Base-by-base conservation (phyloP, 2,888 invertebrate genomes). In the Melanargia galathea region DNA sequence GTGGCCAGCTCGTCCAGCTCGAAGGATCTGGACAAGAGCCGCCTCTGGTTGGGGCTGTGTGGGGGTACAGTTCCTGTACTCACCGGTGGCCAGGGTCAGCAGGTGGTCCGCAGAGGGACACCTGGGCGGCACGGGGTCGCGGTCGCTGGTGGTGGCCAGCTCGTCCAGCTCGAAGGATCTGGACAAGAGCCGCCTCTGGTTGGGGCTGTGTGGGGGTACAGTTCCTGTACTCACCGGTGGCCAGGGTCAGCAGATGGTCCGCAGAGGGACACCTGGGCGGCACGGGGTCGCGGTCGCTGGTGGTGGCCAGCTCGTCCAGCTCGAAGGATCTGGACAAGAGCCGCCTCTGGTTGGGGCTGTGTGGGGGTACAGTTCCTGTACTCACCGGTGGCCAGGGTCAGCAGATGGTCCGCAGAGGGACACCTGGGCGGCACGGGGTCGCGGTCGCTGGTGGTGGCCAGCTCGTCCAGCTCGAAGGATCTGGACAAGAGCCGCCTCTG, bases 21-120 rank as follows among this genome's bases (percentile, higher is more conserved):
- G 67, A 90, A 90, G 4, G 89, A 90, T 13, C 89, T 78, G 4
- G 88, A 88, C 79, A 87, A 70, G 57, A 87, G 75, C 0, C 89
- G 71, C 4, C 87, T 65, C 60, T 83, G 83, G 0, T 71, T 73
- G 0, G 84, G 79, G 13, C 78, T 81, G 73, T 76, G 81, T 0
- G 78, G n/a, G 71, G 0, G 75, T 46, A 45, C 22, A 18, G 18
- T 20, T n/a, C 7, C 20, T 45, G 20, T 22, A 30, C 26, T 30
- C 45, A 35, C 89, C 88, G 46, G 78, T 73, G 33, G 82, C 79
- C 10, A 84, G 65, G 0, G 82, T 75, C 13, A 90, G 75, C 7
- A 91, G 79, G 66, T 90, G 88, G 62, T 91, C 91, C 1, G 90
- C 84, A 0, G 91, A 90, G 0, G 91, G 87, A 58, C 90, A 91